phyloP scores from a whole-genome alignment of 2,797 vertebrate genomes.

The Alcedo quadribrachys region DNA sequence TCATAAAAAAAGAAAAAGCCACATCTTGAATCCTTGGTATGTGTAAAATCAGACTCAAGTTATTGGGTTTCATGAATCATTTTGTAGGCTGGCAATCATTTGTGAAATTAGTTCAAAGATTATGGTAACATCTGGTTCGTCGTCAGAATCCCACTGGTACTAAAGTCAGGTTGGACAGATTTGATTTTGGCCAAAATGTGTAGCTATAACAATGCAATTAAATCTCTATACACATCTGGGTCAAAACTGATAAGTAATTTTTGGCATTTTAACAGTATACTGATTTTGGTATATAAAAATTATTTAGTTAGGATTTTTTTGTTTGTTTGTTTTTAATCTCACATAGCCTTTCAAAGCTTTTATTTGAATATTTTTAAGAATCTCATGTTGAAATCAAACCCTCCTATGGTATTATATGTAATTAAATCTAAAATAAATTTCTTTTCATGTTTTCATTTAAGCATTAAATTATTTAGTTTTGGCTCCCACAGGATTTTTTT shows the following conservation, averaged over 20 bases:
- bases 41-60: neutral
- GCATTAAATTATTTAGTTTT: constrained; percentile 1
- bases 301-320: neutral
- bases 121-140: neutral
- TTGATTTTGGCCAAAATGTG: neutral
- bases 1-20: neutral
- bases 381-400: neutral
- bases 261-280: neutral
- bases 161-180: neutral
- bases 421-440: neutral
- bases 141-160: neutral
- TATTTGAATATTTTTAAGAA: neutral
- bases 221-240: neutral
- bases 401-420: neutral
- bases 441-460: neutral
- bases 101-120: neutral
- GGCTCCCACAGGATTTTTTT: neutral
- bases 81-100: neutral
- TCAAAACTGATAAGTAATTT: neutral
- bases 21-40: neutral
- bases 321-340: neutral
- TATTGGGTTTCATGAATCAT: neutral
- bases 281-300: accelerated
- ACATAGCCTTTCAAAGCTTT: neutral
- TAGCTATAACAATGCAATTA: neutral